Conservation (phyloP, 2,113 vertebrate genomes). For the Rattus rattus region DNA sequence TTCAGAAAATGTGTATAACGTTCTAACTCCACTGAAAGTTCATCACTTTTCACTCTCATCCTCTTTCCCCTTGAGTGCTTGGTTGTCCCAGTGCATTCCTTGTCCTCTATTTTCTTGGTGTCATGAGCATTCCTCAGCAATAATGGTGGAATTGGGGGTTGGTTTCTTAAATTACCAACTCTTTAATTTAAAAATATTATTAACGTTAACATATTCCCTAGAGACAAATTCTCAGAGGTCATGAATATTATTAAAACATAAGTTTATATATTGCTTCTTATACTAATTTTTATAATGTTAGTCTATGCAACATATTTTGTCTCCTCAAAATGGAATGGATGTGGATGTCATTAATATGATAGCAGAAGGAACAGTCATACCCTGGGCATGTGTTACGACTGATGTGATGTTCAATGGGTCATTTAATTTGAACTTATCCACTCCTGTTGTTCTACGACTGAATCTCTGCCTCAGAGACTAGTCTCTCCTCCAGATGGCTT, state of each 20-base stretch:
- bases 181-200: background rate
- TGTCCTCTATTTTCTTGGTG: background rate
- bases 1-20: background rate
- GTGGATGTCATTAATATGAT: background rate
- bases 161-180: background rate
- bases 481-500: background rate
- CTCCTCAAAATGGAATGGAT: background rate
- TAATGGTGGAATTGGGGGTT: background rate
- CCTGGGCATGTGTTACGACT: background rate
- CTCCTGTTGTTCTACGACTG: fast-evolving
- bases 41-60: fast-evolving
- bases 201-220: background rate
- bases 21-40: fast-evolving
- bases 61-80: fast-evolving
- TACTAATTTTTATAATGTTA: background rate
- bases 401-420: background rate
- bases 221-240: background rate
- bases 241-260: background rate
- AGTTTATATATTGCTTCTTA: background rate
- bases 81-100: background rate
- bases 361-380: background rate
- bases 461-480: background rate
- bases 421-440: background rate
- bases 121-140: background rate
- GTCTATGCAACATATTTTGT: background rate